phyloP scores from a whole-genome alignment of 2,888 invertebrate genomes.

The Apamea monoglypha region DNA sequence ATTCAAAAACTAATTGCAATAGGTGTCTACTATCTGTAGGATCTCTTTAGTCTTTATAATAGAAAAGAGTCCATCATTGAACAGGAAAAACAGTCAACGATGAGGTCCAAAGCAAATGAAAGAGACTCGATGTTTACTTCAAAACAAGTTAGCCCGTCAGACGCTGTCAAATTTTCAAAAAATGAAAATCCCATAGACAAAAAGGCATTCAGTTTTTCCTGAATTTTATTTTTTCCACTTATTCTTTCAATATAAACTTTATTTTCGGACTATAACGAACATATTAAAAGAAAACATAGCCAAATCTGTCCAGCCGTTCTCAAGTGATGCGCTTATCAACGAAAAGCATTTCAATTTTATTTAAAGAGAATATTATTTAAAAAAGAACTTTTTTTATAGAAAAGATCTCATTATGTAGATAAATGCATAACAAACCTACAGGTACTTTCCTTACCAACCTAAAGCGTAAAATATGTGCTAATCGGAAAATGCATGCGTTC shows the following conservation, averaged over 20 bases:
- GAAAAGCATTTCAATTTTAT: background rate
- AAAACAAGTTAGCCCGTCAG: background rate
- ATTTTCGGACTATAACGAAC: background rate
- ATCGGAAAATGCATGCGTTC: conserved; percentile 12
- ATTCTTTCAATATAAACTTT: background rate
- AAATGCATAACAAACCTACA: background rate
- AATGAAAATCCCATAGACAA: background rate
- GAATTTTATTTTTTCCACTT: background rate
- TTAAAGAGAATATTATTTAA: background rate
- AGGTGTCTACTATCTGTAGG: too few species aligned
- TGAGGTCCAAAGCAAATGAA: background rate
- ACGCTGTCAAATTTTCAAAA: background rate
- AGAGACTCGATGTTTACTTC: background rate
- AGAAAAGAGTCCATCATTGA: background rate
- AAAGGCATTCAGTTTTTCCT: background rate
- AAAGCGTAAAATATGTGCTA: conserved; percentile 36
- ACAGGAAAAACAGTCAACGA: background rate
- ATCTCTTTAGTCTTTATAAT: background rate
- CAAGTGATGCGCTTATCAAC: background rate
- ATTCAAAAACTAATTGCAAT: background rate
- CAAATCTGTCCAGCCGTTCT: background rate
- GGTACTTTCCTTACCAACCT: background rate
- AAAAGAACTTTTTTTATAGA: background rate
- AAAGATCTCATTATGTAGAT: too few species aligned
- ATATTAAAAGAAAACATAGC: background rate